Base-by-base conservation (phyloP, 1,140 invertebrate species). In the Hermetia illucens region DNA sequence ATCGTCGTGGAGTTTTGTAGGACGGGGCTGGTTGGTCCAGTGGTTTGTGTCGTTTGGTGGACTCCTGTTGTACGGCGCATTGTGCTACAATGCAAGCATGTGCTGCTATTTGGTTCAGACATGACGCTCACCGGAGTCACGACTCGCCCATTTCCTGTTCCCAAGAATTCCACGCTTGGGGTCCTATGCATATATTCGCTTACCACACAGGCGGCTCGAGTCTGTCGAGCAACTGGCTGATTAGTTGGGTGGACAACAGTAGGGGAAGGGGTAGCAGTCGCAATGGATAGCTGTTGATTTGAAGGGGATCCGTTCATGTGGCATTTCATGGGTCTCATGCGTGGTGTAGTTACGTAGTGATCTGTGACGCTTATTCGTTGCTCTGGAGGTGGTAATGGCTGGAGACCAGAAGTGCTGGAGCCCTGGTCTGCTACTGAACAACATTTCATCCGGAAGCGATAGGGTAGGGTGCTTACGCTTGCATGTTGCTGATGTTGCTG, bases 41-140 rank as follows among this genome's bases (percentile, higher is more conserved):
- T 60, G 13, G 58, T 61, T 36, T 61, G 58, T 2, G 58, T 61
- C 8, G 57, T 60, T 34, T 61, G 58, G 40, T 61, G 58, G 1
- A 61, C 58, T 6, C 58, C 58, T 4, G 58, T 58, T 5, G 58
- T 61, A 1, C 58, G 51, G 2, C 58, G 46, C 15, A 47, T 44
- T 5, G 57, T 60, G 22, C 55, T 60, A 34, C 58, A 61, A 36
- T 61, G 57, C 13, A 60, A 32, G 10, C 58, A 61, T 5, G 55
- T 58, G 3, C 43, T 44, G 2, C 32, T 12, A 32, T 30, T 38
- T 2, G 5, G 37, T 15, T 39, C 16, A 22, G 36, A 33, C 30
- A 38, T 25, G 16, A 34, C 16, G 21, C 27, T 38, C n/a, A 38
- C 21, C 18, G 40, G 40, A 29, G 40, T 41, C 10, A 38, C n/a